Percentiles rank a stretch among this genome's conserved stretches.
phyloP scores from a whole-genome alignment of 2,797 vertebrate genomes.

The Euphonia xanthogaster region DNA sequence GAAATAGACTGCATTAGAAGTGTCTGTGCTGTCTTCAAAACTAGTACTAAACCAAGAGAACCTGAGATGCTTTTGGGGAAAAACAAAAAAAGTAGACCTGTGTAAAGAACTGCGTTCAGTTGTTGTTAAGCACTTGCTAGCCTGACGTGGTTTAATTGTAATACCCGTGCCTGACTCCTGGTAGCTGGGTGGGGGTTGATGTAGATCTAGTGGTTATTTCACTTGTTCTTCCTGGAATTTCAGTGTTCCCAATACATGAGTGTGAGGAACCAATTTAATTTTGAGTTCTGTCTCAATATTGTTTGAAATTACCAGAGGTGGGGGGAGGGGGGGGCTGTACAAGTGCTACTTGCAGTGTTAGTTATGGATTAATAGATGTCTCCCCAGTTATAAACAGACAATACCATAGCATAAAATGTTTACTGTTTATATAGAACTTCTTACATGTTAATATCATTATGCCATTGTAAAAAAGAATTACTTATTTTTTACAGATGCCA shows the following conservation, averaged over 20 bases:
- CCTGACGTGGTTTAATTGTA: accelerated
- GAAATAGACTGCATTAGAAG: background rate
- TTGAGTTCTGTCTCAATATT: background rate
- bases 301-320: background rate
- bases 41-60: background rate
- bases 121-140: background rate
- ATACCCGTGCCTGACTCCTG: background rate
- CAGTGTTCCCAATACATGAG: background rate
- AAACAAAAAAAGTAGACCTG: background rate
- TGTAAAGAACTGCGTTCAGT: background rate
- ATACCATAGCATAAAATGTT: background rate
- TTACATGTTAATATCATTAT: background rate
- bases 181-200: background rate
- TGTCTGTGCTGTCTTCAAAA: background rate
- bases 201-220: background rate
- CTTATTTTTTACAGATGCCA: background rate
- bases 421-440: background rate
- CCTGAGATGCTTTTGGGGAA: background rate
- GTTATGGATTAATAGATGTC: background rate
- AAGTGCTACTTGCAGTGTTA: background rate
- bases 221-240: background rate
- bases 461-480: background rate
- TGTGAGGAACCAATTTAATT: background rate
- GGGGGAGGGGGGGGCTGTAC: too few relatives aligned
- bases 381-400: background rate